Evolutionary conservation across 2,113 vertebrate species (phyloP), one percentile per base, ranked within the genome.

Genomic region (Bubo blakistoni): DNA sequence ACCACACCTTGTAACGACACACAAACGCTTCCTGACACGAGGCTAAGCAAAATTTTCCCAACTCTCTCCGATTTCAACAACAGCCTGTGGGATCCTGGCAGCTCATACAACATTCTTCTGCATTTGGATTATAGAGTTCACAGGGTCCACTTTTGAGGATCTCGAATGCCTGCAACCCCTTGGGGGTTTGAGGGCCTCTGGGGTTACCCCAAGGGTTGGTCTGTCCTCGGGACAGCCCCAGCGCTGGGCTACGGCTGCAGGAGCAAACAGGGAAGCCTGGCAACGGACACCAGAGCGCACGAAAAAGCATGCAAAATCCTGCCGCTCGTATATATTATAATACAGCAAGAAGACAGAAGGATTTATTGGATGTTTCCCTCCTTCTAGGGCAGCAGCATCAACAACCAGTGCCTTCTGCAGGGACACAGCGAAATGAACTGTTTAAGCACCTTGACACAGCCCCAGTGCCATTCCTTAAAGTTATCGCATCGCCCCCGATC

Each of bases 401-500:
- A 29, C 38, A 19, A 12, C 16, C 16, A 6, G 11, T 1, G 1
- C 0, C 0, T 44, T 89, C 47, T 65, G 51, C 78, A 69, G 87
- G 80, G 63, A 17, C 10, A 46, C 47, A 29, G 72, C 71, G 80
- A 32, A 58, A 62, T 0, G 7, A 70, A n/a, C 61, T 34, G n/a
- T 22, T 22, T 17, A 29, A 63, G 57, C 2, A 21, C 40, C 66
- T 19, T 20, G 17, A 51, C 61, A 18, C 30, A 27, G 30, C 30
- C 40, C 44, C 3, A 2, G 61, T 2, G 57, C 42, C 11, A n/a
- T 21, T 71, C 81, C 67, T 52, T 20, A 2, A 30, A 27, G 59
- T 5, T 61, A 19, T 13, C 1, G 21, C 52, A 15, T 17, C 1
- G 0, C 42, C 18, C 5, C 79, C 10, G 20, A 34, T 6, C 47